phyloP scores from a whole-genome alignment of 2,888 invertebrate species.

The Balanococcus diminutus region DNA sequence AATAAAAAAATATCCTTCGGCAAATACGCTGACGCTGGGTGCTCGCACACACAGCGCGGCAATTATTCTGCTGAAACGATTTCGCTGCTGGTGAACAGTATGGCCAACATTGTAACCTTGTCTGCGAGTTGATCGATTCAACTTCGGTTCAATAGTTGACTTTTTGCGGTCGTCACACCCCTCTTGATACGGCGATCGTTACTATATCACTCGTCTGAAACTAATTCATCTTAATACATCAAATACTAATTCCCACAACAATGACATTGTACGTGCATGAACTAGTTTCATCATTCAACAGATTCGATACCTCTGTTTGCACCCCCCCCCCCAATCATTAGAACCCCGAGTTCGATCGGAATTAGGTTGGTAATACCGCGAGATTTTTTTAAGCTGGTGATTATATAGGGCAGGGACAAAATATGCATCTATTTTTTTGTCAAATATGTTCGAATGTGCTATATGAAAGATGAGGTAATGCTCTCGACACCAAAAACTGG shows the following conservation, averaged over 20 bases:
- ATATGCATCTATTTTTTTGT: too few relatives aligned
- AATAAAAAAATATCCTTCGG: not conserved
- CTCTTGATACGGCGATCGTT: conserved; percentile 42
- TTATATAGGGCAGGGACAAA: too few relatives aligned
- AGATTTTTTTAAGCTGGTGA: not conserved
- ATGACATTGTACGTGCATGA: conserved; percentile 48
- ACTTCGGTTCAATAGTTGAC: conserved; percentile 51
- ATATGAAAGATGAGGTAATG: too few relatives aligned
- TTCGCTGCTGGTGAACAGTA: too few relatives aligned
- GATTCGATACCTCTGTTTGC: not conserved
- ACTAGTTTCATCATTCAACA: conserved; percentile 41
- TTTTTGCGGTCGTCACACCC: conserved; percentile 54
- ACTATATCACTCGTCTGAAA: conserved; percentile 47
- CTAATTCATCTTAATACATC: conserved; percentile 54
- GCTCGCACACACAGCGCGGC: too few relatives aligned
- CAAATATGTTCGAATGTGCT: too few relatives aligned
- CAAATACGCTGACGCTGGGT: not conserved
- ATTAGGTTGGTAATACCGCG: too few relatives aligned
- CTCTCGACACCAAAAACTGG: too few relatives aligned
- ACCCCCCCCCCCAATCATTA: not conserved
- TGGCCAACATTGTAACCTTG: conserved; percentile 45
- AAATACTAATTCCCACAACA: conserved; percentile 52
- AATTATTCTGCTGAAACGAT: conserved; percentile 52
- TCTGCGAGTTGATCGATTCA: conserved; percentile 51
- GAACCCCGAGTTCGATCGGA: not conserved